A percentile compares a stretch with the other conserved stretches of the same genome.
These are phyloP conservation scores for Acrocephalus scirpaceus DNA, from an alignment of 2,797 vertebrate genomes.

Conservation along the genomic window DNA sequence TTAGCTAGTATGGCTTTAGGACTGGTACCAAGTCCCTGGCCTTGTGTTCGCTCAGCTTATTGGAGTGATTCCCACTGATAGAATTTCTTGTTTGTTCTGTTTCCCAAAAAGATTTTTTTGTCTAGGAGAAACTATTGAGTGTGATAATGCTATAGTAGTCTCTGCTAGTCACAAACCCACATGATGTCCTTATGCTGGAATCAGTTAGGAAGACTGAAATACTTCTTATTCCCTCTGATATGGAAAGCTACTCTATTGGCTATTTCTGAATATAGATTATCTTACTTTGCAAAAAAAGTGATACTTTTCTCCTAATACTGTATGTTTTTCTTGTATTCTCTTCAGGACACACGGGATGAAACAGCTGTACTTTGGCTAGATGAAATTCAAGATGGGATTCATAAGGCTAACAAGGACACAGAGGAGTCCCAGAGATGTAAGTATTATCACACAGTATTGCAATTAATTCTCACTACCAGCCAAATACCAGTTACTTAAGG, in stretches of 20 bases:
- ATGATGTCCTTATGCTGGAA: background rate
- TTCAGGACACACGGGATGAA: constrained; percentile 91
- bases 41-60: background rate
- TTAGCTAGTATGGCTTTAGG: background rate
- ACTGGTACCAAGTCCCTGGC: background rate
- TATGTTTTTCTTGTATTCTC: background rate
- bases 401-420: constrained; percentile 90
- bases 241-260: rapidly evolving
- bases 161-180: background rate
- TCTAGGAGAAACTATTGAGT: background rate
- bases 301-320: background rate
- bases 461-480: background rate
- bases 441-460: background rate
- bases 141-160: background rate
- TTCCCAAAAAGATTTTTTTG: background rate
- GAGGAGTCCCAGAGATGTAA: constrained; percentile 90
- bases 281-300: background rate
- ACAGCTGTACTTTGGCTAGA: constrained; percentile 97
- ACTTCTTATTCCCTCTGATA: background rate
- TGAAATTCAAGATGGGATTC: constrained; percentile 93
- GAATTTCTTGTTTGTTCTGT: background rate
- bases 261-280: background rate
- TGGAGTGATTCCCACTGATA: background rate
- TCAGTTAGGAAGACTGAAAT: background rate
- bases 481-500: background rate